Percentiles rank a stretch among this genome's conserved stretches.
These are phyloP conservation scores for Camelus bactrianus DNA, from an alignment of 2,113 vertebrate species.

Conservation along the genomic window DNA sequence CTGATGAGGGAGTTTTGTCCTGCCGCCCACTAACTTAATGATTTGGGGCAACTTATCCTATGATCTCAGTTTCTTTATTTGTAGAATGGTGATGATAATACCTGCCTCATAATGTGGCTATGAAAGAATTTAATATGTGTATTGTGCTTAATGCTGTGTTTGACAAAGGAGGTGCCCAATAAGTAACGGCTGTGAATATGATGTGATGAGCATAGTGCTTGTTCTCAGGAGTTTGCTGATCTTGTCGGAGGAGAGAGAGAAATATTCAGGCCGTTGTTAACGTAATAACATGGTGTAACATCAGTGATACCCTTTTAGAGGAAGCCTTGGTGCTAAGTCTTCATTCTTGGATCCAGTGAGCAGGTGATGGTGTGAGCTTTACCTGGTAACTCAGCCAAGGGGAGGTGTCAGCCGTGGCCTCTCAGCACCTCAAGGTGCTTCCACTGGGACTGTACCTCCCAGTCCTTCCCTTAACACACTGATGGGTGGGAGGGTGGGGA, in stretches of 20 bases:
- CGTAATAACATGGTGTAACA: fast-evolving
- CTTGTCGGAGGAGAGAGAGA: background rate
- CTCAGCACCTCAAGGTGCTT: background rate
- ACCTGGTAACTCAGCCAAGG: background rate
- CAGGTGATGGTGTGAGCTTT: background rate
- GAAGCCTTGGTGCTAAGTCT: background rate
- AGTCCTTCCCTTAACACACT: background rate
- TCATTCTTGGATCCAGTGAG: background rate
- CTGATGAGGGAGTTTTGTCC: background rate
- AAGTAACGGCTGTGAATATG: background rate
- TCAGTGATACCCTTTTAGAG: background rate
- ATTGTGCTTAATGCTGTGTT: background rate
- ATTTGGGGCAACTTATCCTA: background rate
- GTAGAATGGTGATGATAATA: background rate
- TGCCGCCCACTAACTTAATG: background rate
- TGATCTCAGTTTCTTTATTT: background rate
- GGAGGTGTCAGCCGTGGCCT: background rate
- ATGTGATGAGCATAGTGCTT: background rate
- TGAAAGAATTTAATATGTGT: background rate
- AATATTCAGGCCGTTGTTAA: background rate
- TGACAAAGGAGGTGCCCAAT: background rate
- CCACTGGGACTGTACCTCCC: background rate
- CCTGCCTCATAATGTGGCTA: background rate
- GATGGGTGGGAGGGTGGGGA: too few relatives aligned
- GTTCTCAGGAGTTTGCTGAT: background rate